phyloP scores from a whole-genome alignment of 1,140 invertebrate genomes.

The Aricia agestis region DNA sequence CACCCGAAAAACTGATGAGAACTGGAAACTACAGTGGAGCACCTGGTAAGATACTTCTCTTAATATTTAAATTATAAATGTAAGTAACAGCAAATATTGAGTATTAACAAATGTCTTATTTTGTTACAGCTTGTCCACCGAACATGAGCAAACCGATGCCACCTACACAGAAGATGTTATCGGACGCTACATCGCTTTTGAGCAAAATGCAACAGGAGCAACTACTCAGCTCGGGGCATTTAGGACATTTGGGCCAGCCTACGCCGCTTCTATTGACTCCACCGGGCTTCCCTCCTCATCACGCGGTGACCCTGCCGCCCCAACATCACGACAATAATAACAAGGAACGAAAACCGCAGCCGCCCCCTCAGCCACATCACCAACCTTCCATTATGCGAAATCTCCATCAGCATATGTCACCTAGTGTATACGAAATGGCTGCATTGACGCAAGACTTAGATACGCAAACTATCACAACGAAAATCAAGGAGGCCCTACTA shows the following conservation, averaged over 20 bases:
- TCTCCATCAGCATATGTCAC: constrained; percentile 88
- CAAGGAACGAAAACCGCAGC: constrained; percentile 76
- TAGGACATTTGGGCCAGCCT: constrained; percentile 76
- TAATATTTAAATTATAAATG: background rate
- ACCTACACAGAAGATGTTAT: constrained; percentile 85
- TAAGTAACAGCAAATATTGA: background rate
- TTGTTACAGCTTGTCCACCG: constrained; percentile 80
- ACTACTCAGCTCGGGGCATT: constrained; percentile 71
- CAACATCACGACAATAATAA: constrained; percentile 70
- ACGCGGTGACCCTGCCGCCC: constrained; percentile 77
- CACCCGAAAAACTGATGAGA: constrained; percentile 96
- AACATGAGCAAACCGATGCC: constrained; percentile 85
- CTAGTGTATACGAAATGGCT: constrained; percentile 96
- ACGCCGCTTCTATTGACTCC: constrained; percentile 79
- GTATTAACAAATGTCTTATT: constrained; percentile 20
- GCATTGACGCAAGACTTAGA: constrained; percentile 97
- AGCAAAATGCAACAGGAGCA: constrained; percentile 85
- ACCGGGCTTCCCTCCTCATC: constrained; percentile 80
- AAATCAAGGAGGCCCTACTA: constrained; percentile 96
- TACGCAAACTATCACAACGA: constrained; percentile 96
- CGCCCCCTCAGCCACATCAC: constrained; percentile 79
- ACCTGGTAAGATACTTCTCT: constrained; percentile 81
- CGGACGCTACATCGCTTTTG: constrained; percentile 81
- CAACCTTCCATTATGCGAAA: constrained; percentile 81
- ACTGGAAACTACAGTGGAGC: constrained; percentile 93